phyloP scores from a whole-genome alignment of 2,888 invertebrate genomes.

The Drosophila subsilvestris region DNA sequence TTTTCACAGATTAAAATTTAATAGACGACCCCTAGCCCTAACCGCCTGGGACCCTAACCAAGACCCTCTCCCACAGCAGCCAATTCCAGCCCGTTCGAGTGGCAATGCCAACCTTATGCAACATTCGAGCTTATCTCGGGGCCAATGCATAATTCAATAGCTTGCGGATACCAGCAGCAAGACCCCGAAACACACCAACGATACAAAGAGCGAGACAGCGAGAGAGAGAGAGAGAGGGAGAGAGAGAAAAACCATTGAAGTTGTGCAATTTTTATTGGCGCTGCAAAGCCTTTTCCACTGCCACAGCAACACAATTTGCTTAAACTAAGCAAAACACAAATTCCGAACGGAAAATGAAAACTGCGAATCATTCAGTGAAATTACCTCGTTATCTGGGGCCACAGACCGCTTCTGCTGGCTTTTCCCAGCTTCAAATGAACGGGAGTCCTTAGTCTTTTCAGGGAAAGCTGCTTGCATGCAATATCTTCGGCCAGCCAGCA shows the following conservation, averaged over 20 bases:
- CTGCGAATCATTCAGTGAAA: slow-evolving; percentile 78
- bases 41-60: neutral
- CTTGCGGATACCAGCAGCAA: slow-evolving; percentile 39
- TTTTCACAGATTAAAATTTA: slow-evolving; percentile 60
- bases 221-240: slow-evolving; percentile 21
- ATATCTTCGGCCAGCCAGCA: slow-evolving; percentile 39
- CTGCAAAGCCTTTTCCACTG: slow-evolving; percentile 20
- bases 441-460: slow-evolving; percentile 3
- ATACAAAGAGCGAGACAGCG: slow-evolving; percentile 11
- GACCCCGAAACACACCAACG: slow-evolving; percentile 20
- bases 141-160: slow-evolving; percentile 69
- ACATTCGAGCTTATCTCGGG: slow-evolving; percentile 62
- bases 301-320: slow-evolving; percentile 43
- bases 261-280: slow-evolving; percentile 43
- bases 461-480: slow-evolving; percentile 3
- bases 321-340: slow-evolving; percentile 48
- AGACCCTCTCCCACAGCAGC: slow-evolving; percentile 7
- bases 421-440: neutral
- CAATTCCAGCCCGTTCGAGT: slow-evolving; percentile 23
- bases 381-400: slow-evolving; percentile 81
- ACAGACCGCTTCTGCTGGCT: slow-evolving; percentile 44
- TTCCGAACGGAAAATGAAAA: slow-evolving; percentile 49
- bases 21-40: slow-evolving; percentile 44
- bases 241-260: slow-evolving; percentile 30
- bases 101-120: slow-evolving; percentile 43